Evolutionary conservation across 2,113 vertebrate genomes (phyloP).

Genomic region (Buteo buteo): DNA sequence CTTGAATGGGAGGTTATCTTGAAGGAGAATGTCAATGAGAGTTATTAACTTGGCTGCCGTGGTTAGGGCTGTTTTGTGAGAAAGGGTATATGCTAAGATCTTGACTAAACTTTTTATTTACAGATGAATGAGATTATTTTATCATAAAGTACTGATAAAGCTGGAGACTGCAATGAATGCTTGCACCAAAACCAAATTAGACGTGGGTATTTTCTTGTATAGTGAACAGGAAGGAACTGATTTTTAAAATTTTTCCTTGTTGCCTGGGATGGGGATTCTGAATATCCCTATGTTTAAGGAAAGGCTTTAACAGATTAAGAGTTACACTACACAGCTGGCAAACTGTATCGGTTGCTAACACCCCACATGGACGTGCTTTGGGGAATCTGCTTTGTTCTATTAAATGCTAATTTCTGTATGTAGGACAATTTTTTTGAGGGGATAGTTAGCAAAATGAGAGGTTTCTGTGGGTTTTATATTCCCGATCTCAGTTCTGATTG

Average conservation of each 20-base stretch:
- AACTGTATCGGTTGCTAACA: background rate
- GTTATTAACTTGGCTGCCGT: background rate
- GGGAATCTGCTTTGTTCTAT: background rate
- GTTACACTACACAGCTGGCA: background rate
- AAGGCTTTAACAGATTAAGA: background rate
- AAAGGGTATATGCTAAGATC: background rate
- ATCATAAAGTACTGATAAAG: background rate
- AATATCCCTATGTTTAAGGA: background rate
- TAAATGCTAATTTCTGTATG: background rate
- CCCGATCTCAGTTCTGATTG: background rate
- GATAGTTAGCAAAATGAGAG: background rate
- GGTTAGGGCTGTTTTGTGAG: background rate
- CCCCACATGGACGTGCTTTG: background rate
- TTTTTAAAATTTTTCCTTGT: background rate
- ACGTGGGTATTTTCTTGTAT: background rate
- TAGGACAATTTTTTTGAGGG: background rate
- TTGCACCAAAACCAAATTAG: background rate
- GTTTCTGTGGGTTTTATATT: background rate
- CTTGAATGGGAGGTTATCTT: background rate
- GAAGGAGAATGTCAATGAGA: background rate
- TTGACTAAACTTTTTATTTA: background rate
- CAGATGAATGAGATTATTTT: background rate
- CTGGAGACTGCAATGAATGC: background rate
- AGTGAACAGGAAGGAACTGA: background rate
- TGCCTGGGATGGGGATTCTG: background rate